Percentiles rank a stretch among this genome's conserved stretches.
Evolutionary conservation across 2,888 invertebrate species (phyloP).

Genomic region (Pseudococcus viburni): DNA sequence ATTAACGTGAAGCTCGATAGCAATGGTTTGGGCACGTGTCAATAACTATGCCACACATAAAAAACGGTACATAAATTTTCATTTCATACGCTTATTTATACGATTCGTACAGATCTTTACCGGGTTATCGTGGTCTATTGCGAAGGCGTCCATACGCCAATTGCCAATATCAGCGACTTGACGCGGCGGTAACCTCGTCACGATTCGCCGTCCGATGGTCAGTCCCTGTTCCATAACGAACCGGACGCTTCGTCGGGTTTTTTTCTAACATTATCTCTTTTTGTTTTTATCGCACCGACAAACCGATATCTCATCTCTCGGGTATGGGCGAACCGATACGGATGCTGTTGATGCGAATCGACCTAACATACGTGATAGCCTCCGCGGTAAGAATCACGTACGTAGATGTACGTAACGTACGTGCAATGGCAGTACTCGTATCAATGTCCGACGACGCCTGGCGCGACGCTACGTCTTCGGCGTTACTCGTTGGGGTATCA

Average conservation of each 20-base stretch:
- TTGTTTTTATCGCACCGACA: not conserved
- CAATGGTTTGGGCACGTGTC: not conserved
- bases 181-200: not conserved
- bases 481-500: not conserved
- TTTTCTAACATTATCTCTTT: not conserved
- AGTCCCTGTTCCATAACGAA: not conserved
- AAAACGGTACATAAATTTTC: not conserved
- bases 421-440: not conserved
- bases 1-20: not conserved
- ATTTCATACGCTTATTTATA: not conserved
- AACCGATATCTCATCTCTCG: slow-evolving; percentile 7
- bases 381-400: not conserved
- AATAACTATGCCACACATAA: not conserved
- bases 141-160: not conserved
- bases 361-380: not conserved
- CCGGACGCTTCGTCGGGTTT: not conserved
- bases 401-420: not conserved
- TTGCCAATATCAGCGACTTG: not conserved
- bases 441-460: not conserved
- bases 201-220: not conserved
- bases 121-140: not conserved
- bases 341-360: slow-evolving; percentile 3
- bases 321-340: slow-evolving; percentile 14
- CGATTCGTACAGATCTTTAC: not conserved
- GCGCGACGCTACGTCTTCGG: not conserved